phyloP scores from a whole-genome alignment of 2,888 invertebrate genomes.

The Sicus ferrugineus region DNA sequence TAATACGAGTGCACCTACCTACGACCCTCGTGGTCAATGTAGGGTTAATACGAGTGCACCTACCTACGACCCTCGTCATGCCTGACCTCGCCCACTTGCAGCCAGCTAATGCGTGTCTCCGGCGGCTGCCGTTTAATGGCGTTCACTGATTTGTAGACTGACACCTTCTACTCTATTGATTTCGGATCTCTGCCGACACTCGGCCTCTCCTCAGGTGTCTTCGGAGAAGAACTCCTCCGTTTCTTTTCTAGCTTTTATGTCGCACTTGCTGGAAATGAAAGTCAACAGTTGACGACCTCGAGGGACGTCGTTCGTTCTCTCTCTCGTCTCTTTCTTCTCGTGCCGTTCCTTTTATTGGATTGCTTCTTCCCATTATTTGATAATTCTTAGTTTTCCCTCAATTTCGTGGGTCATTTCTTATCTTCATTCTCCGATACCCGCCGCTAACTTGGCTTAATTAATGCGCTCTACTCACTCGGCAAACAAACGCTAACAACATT shows the following conservation, averaged over 20 bases:
- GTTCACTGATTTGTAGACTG: constrained; percentile 23
- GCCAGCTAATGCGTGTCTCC: constrained; percentile 19
- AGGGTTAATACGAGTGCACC: background rate
- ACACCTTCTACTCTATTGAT: constrained; percentile 9
- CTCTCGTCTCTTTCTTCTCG: background rate
- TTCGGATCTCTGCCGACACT: background rate
- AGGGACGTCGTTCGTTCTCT: background rate
- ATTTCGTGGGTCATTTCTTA: background rate
- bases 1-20: too few species aligned
- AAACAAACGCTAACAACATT: background rate
- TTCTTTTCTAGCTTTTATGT: too few species aligned
- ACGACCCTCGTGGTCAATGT: too few species aligned
- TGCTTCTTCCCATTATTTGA: background rate
- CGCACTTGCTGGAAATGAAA: too few species aligned
- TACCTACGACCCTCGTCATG: background rate
- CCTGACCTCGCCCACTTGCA: constrained; percentile 1
- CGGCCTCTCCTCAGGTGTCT: too few species aligned
- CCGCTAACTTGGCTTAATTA: background rate
- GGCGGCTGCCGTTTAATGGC: constrained; percentile 28
- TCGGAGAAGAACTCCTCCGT: too few species aligned
- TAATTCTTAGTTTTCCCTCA: background rate
- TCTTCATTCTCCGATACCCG: background rate
- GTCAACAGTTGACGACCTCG: too few species aligned
- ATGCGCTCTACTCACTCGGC: too few species aligned
- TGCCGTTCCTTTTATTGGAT: too few species aligned